A percentile compares a stretch with the other conserved stretches of the same genome.
phyloP scores from a whole-genome alignment of 2,113 vertebrate genomes.

The Paralichthys olivaceus region DNA sequence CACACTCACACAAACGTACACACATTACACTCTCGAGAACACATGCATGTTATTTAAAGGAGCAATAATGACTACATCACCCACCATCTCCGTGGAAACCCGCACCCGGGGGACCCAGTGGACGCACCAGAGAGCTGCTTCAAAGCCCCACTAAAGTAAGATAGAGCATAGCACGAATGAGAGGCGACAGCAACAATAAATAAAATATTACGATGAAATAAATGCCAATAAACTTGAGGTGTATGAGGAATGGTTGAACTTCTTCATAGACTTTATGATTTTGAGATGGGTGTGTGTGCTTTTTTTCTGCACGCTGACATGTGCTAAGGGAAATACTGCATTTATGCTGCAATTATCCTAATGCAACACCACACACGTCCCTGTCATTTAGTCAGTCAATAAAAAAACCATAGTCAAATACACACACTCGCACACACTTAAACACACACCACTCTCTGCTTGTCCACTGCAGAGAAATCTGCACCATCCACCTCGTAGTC shows the following conservation, averaged over 20 bases:
- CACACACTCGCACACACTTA: background rate
- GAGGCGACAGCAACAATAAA: conserved; percentile 1
- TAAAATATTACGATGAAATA: conserved; percentile 5
- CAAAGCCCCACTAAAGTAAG: conserved; percentile 42
- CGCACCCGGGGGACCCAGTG: conserved; percentile 6
- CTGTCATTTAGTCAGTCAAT: conserved; percentile 27
- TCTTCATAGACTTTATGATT: background rate
- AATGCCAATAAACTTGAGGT: background rate
- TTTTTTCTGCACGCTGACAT: background rate
- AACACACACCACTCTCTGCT: background rate
- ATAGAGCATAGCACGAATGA: conserved; percentile 16
- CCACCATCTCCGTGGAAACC: conserved; percentile 39
- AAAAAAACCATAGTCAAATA: background rate
- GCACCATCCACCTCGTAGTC: background rate
- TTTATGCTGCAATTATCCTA: conserved; percentile 15
- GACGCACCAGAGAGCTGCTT: conserved; percentile 49
- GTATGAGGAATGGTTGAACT: background rate
- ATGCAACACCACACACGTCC: background rate
- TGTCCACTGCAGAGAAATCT: conserved; percentile 21
- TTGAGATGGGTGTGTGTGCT: background rate
- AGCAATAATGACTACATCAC: conserved; percentile 59
- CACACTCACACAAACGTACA: conserved; percentile 10
- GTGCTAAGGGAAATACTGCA: too few species aligned
- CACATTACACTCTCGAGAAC: conserved; percentile 36
- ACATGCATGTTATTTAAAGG: conserved; percentile 44